These are phyloP conservation scores for Melanotaenia nigrans DNA, from an alignment of 2,797 vertebrate genomes.

Conservation along the genomic window DNA sequence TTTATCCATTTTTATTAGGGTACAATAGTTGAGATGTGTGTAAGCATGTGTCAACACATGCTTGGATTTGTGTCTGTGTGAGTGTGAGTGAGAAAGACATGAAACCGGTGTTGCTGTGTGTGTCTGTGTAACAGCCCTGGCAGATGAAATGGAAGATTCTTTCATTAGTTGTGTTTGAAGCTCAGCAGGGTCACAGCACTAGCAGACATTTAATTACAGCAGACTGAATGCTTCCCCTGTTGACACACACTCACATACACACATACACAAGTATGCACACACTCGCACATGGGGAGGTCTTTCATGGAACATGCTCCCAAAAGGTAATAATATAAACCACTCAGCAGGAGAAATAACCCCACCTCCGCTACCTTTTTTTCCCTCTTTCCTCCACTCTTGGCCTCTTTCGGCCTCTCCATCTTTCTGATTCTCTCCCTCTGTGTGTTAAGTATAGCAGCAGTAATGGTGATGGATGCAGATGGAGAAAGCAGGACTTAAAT, in stretches of 20 bases:
- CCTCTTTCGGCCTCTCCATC: constrained; percentile 33
- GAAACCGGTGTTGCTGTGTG: background rate
- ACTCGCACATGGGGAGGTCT: constrained; percentile 41
- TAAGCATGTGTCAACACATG: background rate
- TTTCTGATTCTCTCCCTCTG: constrained; percentile 21
- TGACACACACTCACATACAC: constrained; percentile 32
- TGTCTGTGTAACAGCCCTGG: constrained; percentile 35
- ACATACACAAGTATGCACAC: constrained; percentile 4
- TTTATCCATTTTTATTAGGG: constrained; percentile 35
- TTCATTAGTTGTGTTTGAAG: constrained; percentile 76
- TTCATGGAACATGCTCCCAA: constrained; percentile 59
- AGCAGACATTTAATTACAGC: constrained; percentile 74
- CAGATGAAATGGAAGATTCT: constrained; percentile 72
- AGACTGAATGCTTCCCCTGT: constrained; percentile 54
- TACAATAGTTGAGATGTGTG: constrained; percentile 3
- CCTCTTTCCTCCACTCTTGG: constrained; percentile 26
- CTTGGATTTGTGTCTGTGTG: constrained; percentile 5
- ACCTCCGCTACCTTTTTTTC: constrained; percentile 25
- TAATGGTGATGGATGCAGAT: constrained; percentile 77
- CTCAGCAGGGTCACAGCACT: constrained; percentile 66
- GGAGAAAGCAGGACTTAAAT: constrained; percentile 71
- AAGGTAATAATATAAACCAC: constrained; percentile 71
- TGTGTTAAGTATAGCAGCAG: constrained; percentile 59
- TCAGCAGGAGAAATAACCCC: constrained; percentile 65
- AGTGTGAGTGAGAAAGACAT: constrained; percentile 4